These are phyloP conservation scores for Polymixis flavicincta DNA, from an alignment of 2,888 invertebrate genomes.

Conservation along the genomic window DNA sequence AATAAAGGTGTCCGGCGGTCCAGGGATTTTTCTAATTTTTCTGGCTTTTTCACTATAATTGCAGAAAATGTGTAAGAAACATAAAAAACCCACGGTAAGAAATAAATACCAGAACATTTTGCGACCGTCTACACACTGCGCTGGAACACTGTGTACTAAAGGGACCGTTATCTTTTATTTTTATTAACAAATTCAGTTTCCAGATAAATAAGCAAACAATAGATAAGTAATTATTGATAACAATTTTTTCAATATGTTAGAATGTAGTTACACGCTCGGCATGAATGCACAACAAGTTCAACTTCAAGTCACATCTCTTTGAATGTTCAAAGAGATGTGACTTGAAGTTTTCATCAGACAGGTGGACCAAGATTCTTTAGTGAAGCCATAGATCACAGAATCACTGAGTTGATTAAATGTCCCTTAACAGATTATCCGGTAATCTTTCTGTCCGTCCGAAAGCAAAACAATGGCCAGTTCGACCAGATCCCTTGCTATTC, in stretches of 20 bases:
- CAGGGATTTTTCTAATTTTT: conserved; percentile 72
- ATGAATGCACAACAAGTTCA: too few relatives aligned
- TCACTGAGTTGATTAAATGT: neutral
- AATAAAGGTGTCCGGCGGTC: conserved; percentile 70
- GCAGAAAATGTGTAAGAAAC: conserved; percentile 68
- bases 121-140: conserved; percentile 19
- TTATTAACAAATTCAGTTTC: neutral
- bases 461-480: neutral
- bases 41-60: conserved; percentile 74
- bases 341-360: neutral
- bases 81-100: conserved; percentile 60
- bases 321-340: too few relatives aligned
- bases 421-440: neutral
- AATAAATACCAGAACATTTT: conserved; percentile 69
- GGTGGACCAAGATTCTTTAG: neutral
- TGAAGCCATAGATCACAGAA: neutral
- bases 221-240: conserved; percentile 13
- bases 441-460: neutral
- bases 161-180: conserved; percentile 22
- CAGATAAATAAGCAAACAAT: neutral
- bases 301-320: neutral
- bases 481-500: neutral
- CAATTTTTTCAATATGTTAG: too few relatives aligned
- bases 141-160: conserved; percentile 21
- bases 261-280: neutral